Conservation (phyloP, 2,113 vertebrate genomes). For the Notarius lentiginosus region DNA sequence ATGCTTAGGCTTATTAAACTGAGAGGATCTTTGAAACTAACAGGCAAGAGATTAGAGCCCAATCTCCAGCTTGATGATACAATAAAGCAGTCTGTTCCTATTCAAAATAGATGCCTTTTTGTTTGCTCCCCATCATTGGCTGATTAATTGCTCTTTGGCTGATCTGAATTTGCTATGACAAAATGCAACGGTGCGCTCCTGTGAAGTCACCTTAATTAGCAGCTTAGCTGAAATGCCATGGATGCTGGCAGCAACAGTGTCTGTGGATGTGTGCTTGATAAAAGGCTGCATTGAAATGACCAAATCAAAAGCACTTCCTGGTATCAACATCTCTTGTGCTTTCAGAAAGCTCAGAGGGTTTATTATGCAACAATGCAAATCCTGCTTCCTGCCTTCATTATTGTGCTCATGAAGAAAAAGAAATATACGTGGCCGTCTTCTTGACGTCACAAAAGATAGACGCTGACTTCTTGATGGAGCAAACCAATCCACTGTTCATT, state of each 20-base stretch:
- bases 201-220: conserved; percentile 55
- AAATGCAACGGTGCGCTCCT: conserved; percentile 34
- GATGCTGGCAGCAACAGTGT: neutral
- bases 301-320: conserved; percentile 23
- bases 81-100: conserved; percentile 32
- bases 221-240: conserved; percentile 40
- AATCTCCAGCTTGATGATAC: conserved; percentile 16
- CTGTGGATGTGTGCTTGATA: conserved; percentile 4
- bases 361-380: conserved; percentile 11
- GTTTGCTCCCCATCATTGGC: conserved; percentile 24
- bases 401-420: neutral
- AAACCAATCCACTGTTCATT: neutral
- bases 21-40: conserved; percentile 31
- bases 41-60: conserved; percentile 38
- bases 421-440: neutral
- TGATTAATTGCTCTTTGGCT: conserved; percentile 49
- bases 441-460: neutral
- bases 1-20: conserved; percentile 40
- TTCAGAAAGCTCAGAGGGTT: conserved; percentile 23
- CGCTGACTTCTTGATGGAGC: neutral
- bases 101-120: conserved; percentile 39
- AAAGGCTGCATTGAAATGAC: conserved; percentile 29
- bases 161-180: conserved; percentile 43
- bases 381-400: conserved; percentile 5
- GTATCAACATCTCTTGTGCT: conserved; percentile 21